A percentile compares a stretch with the other conserved stretches of the same genome.
These are phyloP conservation scores for Tetheella fluctuosa DNA, from an alignment of 2,888 invertebrate genomes.

Conservation along the genomic window DNA sequence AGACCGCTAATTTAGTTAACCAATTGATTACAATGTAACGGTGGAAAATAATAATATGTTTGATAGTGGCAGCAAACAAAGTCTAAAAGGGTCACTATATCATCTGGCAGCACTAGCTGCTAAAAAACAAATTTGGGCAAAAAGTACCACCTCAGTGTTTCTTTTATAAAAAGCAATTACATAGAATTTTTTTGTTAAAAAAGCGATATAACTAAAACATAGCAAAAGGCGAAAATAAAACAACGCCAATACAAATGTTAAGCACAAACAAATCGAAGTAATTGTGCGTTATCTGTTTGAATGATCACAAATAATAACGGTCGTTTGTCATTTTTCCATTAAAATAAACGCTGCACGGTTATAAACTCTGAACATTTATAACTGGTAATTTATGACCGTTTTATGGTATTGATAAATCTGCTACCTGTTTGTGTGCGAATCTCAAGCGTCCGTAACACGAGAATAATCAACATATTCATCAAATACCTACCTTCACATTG, in stretches of 20 bases:
- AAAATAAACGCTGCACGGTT: conserved; percentile 47
- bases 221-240: neutral
- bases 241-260: neutral
- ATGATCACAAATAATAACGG: conserved; percentile 42
- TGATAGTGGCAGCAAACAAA: no score
- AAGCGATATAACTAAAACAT: neutral
- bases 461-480: conserved; percentile 14
- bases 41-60: no score
- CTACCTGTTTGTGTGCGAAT: conserved; percentile 19
- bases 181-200: neutral
- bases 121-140: no score
- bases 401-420: conserved; percentile 40
- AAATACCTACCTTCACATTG: neutral
- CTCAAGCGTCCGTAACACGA: conserved; percentile 6
- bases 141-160: no score
- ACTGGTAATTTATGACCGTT: conserved; percentile 38
- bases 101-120: no score
- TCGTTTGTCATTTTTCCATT: conserved; percentile 54
- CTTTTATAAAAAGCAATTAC: neutral
- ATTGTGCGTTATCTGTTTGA: conserved; percentile 15
- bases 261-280: conserved; percentile 11
- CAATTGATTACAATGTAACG: no score
- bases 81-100: no score
- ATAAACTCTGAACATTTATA: conserved; percentile 50
- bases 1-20: no score